Evolutionary conservation across 2,113 vertebrate genomes (phyloP).

Genomic region (Emberiza fucata): DNA sequence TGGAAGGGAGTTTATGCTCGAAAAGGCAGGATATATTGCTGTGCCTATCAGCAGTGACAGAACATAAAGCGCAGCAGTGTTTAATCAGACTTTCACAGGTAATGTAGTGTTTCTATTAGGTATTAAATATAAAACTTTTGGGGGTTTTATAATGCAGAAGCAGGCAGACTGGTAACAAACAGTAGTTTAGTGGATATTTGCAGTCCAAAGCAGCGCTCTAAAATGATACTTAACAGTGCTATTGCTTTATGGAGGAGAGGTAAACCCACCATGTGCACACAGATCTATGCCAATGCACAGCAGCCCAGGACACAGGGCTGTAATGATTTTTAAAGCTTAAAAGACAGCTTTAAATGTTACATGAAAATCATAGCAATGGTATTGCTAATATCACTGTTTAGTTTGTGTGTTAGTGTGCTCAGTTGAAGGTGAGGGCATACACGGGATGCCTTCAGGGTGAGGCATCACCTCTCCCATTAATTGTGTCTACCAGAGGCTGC

Average conservation of each 20-base stretch:
- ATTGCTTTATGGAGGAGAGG: neutral
- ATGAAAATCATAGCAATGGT: neutral
- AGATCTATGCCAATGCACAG: neutral
- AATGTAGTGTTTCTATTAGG: slow-evolving; percentile 60
- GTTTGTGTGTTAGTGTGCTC: neutral
- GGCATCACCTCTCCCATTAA: accelerated
- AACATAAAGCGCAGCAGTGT: slow-evolving; percentile 53
- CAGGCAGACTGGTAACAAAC: neutral
- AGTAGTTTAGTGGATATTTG: neutral
- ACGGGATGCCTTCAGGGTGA: accelerated
- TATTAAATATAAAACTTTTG: slow-evolving; percentile 47
- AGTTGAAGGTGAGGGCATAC: neutral
- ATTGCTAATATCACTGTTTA: neutral
- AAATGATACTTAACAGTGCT: neutral
- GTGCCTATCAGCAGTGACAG: neutral
- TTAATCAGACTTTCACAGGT: slow-evolving; percentile 46
- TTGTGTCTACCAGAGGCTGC: neutral
- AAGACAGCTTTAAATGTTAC: neutral
- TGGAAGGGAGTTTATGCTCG: neutral
- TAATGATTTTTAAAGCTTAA: neutral
- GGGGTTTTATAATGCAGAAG: neutral
- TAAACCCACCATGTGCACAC: neutral
- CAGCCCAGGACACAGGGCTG: neutral
- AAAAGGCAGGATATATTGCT: slow-evolving; percentile 46
- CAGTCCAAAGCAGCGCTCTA: neutral